Percentiles rank a stretch among this genome's conserved stretches.
These are phyloP conservation scores for Lasioglossum leucozonium DNA, from an alignment of 2,888 invertebrate genomes.

Conservation along the genomic window DNA sequence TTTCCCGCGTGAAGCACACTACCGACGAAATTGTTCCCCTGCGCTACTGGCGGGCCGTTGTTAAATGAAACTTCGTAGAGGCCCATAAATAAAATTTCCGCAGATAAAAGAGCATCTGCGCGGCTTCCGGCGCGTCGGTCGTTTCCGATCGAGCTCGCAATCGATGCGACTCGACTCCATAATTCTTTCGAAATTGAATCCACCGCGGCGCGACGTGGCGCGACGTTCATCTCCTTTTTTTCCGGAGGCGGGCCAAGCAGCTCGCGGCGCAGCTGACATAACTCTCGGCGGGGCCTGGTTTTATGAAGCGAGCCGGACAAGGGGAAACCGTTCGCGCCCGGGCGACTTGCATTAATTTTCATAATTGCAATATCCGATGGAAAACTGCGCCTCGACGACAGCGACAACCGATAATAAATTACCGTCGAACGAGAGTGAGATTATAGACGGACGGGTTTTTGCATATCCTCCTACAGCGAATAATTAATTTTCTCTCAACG, in stretches of 20 bases:
- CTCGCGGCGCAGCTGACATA: neutral
- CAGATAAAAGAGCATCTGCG: constrained; percentile 1
- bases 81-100: constrained; percentile 1
- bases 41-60: neutral
- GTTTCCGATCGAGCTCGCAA: neutral
- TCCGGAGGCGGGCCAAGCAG: neutral
- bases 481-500: constrained; percentile 58
- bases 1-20: too few relatives aligned
- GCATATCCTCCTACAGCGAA: constrained; percentile 21
- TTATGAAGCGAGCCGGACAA: neutral
- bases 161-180: constrained; percentile 7
- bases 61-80: neutral
- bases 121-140: neutral
- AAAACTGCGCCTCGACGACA: constrained; percentile 18
- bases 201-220: too few relatives aligned
- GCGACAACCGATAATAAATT: constrained; percentile 44
- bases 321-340: neutral
- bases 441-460: constrained; percentile 48
- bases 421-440: constrained; percentile 35
- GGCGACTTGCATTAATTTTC: constrained; percentile 55
- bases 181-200: constrained; percentile 37
- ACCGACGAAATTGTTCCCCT: too few relatives aligned
- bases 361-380: constrained; percentile 41
- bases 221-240: neutral
- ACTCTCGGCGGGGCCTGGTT: neutral